Evolutionary conservation across 2,797 vertebrate species (phyloP).

Genomic region (Sternotherus odoratus): DNA sequence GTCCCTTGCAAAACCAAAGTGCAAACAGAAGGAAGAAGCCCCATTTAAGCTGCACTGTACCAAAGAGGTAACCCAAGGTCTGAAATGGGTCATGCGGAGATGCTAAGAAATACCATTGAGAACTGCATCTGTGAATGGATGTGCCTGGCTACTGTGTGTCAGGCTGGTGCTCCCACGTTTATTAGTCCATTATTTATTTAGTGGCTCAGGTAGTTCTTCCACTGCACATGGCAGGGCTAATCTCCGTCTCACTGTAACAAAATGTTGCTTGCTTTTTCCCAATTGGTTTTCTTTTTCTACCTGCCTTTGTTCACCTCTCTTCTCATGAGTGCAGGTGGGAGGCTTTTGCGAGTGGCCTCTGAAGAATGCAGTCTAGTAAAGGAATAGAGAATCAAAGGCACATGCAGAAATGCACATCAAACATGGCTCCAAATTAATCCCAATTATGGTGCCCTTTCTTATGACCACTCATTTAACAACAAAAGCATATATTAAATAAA

Average conservation of each 20-base stretch:
- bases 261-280: constrained; percentile 49
- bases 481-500: background rate
- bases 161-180: background rate
- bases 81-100: background rate
- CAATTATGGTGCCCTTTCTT: constrained; percentile 54
- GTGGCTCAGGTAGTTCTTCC: background rate
- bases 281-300: constrained; percentile 26
- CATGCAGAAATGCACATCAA: constrained; percentile 52
- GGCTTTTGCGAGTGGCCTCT: constrained; percentile 49
- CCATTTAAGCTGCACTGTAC: background rate
- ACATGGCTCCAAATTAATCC: constrained; percentile 30
- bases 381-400: constrained; percentile 71
- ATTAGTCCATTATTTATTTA: background rate
- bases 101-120: background rate
- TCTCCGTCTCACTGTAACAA: constrained; percentile 23
- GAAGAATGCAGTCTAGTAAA: constrained; percentile 64
- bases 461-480: background rate
- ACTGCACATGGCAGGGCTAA: background rate
- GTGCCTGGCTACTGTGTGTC: constrained; percentile 19
- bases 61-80: background rate
- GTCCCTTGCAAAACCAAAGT: background rate
- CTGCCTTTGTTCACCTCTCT: constrained; percentile 31
- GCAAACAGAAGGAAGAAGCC: background rate
- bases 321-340: constrained; percentile 41
- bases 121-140: constrained; percentile 33